These are phyloP conservation scores for Scophthalmus maximus DNA, from an alignment of 2,113 vertebrate genomes.

Conservation along the genomic window DNA sequence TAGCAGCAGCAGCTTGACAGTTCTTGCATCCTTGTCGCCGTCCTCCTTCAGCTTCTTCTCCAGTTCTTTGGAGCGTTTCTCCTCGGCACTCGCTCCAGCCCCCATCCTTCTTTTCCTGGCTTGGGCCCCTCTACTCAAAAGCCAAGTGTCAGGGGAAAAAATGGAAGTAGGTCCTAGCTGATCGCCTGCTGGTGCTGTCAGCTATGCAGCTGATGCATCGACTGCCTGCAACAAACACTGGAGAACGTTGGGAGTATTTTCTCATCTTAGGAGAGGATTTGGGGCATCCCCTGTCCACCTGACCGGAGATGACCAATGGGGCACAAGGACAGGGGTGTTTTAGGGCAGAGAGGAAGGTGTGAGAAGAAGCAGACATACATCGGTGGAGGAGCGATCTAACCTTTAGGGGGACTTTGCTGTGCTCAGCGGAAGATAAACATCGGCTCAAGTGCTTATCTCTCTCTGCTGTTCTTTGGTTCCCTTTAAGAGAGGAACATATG, in stretches of 20 bases:
- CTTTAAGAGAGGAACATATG: slow-evolving; percentile 46
- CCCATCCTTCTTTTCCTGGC: slow-evolving; percentile 86
- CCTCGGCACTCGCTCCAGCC: slow-evolving; percentile 94
- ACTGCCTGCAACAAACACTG: slow-evolving; percentile 59
- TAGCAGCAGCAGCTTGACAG: slow-evolving; percentile 96
- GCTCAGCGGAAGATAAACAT: slow-evolving; percentile 86
- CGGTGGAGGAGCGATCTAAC: slow-evolving; percentile 68
- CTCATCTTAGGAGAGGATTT: slow-evolving; percentile 84
- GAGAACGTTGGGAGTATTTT: slow-evolving; percentile 67
- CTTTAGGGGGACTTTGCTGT: slow-evolving; percentile 81
- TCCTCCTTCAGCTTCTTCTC: slow-evolving; percentile 98
- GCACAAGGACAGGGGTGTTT: slow-evolving; percentile 86
- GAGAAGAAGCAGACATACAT: slow-evolving; percentile 66
- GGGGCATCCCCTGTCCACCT: slow-evolving; percentile 74
- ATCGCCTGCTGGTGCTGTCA: slow-evolving; percentile 56
- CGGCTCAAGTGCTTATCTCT: slow-evolving; percentile 83
- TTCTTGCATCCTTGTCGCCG: slow-evolving; percentile 94
- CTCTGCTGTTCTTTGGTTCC: slow-evolving; percentile 46
- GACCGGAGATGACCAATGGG: slow-evolving; percentile 79
- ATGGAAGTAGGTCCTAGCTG: slow-evolving; percentile 63
- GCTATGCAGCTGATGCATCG: slow-evolving; percentile 57
- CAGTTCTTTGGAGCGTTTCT: slow-evolving; percentile 94
- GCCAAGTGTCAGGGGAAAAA: slow-evolving; percentile 59
- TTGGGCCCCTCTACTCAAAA: slow-evolving; percentile 62
- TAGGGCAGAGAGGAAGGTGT: slow-evolving; percentile 61